Conservation (phyloP, 2,113 vertebrate species). For the Phaethornis superciliosus region DNA sequence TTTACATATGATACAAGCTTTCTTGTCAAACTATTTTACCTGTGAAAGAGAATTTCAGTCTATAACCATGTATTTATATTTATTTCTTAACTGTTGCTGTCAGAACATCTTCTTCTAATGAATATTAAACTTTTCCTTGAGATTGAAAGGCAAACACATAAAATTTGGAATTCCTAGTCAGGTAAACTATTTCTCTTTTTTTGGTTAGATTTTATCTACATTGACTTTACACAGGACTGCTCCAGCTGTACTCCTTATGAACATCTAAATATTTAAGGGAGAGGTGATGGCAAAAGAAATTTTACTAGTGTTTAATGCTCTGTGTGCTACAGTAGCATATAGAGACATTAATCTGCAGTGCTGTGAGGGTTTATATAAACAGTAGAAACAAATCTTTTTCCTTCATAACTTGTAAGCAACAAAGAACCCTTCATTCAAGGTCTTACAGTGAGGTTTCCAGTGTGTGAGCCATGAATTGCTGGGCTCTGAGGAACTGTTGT, state of each 20-base stretch:
- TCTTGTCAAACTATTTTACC: not conserved
- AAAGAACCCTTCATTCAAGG: not conserved
- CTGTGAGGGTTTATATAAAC: not conserved
- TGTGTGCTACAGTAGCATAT: not conserved
- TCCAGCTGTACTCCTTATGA: not conserved
- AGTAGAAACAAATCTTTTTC: not conserved
- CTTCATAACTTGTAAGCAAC: not conserved
- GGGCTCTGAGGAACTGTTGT: not conserved
- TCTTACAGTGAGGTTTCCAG: not conserved
- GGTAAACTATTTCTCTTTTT: not conserved
- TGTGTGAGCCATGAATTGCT: not conserved
- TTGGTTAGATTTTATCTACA: not conserved
- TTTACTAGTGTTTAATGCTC: not conserved
- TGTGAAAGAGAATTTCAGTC: not conserved
- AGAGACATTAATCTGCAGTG: not conserved
- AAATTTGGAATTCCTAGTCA: not conserved
- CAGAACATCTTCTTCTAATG: not conserved
- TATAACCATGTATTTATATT: not conserved
- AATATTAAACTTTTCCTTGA: not conserved
- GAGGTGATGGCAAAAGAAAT: not conserved
- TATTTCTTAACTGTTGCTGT: not conserved
- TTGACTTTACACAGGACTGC: not conserved
- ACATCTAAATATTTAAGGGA: not conserved
- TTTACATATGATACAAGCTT: not conserved
- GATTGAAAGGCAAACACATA: not conserved